Conservation (phyloP, 2,113 vertebrate species). For the Phylloscopus whistleri region DNA sequence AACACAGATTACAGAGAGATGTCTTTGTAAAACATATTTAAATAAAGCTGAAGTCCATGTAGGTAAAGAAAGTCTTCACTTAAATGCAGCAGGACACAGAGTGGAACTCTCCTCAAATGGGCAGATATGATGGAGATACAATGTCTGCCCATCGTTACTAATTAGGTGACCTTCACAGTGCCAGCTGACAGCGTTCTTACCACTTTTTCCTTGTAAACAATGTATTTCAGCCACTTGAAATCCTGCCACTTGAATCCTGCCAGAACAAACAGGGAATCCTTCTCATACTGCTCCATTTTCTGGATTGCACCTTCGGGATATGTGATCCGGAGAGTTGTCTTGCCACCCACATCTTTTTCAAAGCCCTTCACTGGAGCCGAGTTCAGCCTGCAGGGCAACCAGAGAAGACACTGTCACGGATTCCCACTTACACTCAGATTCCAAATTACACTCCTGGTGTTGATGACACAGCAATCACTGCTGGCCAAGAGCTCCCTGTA, state of each 20-base stretch:
- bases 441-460: background rate
- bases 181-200: constrained; percentile 72
- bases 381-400: constrained; percentile 83
- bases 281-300: constrained; percentile 89
- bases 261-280: constrained; percentile 92
- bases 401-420: constrained; percentile 5
- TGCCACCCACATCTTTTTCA: constrained; percentile 90
- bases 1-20: background rate
- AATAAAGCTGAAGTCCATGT: background rate
- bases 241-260: constrained; percentile 96
- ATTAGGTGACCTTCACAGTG: background rate
- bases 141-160: background rate
- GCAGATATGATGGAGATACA: background rate
- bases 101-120: background rate
- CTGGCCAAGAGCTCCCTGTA: background rate
- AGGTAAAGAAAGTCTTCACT: background rate
- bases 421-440: background rate
- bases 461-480: background rate
- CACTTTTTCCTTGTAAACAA: constrained; percentile 95
- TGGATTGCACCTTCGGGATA: constrained; percentile 98
- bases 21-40: background rate
- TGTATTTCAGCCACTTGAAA: constrained; percentile 96
- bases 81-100: background rate
- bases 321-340: constrained; percentile 95
- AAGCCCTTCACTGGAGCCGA: constrained; percentile 90